Evolutionary conservation across 2,113 vertebrate species (phyloP).

Genomic region (Diphyllodes magnificus): DNA sequence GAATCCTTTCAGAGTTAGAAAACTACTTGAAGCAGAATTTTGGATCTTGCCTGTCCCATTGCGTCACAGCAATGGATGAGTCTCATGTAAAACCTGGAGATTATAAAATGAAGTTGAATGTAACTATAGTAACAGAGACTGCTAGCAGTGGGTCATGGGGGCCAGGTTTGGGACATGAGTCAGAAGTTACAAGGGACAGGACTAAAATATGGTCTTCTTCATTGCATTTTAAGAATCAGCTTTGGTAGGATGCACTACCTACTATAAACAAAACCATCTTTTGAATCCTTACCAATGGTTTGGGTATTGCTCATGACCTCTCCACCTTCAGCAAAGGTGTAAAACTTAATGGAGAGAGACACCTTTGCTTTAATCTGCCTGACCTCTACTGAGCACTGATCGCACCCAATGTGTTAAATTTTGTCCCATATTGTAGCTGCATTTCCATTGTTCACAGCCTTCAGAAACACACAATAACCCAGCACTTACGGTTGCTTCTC

Average conservation of each 20-base stretch:
- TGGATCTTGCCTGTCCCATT: background rate
- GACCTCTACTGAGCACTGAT: background rate
- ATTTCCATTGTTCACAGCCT: background rate
- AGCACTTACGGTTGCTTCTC: fast-evolving
- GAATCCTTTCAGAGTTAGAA: background rate
- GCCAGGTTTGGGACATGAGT: background rate
- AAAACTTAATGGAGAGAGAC: background rate
- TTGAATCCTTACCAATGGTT: background rate
- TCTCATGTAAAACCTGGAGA: background rate
- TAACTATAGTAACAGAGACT: background rate
- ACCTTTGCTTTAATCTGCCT: background rate
- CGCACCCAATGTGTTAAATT: background rate
- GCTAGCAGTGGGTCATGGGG: background rate
- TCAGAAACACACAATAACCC: background rate
- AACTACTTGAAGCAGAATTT: background rate
- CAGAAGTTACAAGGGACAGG: background rate
- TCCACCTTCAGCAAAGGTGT: background rate
- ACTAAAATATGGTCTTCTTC: background rate
- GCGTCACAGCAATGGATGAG: background rate
- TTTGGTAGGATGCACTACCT: background rate
- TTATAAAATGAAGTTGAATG: background rate
- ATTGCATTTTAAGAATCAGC: background rate
- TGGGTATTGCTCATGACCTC: background rate
- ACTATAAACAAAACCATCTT: background rate
- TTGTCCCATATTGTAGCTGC: background rate